Conservation (phyloP, 2,888 invertebrate genomes). For the Sphecodes monilicornis region DNA sequence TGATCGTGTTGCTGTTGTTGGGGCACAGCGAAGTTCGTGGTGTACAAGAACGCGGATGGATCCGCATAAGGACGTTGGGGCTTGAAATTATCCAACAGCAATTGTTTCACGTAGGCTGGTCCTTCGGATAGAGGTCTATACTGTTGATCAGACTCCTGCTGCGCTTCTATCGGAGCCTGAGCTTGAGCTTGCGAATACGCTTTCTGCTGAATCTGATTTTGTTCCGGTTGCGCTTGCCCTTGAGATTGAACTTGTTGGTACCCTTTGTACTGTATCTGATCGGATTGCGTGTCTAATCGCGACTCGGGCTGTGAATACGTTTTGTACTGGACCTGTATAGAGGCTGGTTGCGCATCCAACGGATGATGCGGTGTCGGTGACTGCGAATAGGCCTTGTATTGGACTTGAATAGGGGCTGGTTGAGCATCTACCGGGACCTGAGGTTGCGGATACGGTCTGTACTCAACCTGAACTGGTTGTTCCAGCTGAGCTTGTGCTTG, state of each 20-base stretch:
- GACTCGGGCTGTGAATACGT: slow-evolving; percentile 11
- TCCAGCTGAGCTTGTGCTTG: background rate
- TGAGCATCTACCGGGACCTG: background rate
- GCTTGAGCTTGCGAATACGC: background rate
- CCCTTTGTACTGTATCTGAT: slow-evolving; percentile 26
- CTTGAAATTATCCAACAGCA: slow-evolving; percentile 74
- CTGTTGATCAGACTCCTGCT: slow-evolving; percentile 29
- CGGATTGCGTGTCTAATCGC: background rate
- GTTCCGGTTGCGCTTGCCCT: background rate
- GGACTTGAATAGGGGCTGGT: background rate
- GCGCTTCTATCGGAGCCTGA: background rate
- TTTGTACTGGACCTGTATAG: background rate
- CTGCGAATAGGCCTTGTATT: slow-evolving; percentile 18
- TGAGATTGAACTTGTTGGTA: background rate
- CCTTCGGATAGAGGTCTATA: slow-evolving; percentile 69
- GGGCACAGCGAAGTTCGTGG: slow-evolving; percentile 27
- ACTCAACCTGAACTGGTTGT: background rate
- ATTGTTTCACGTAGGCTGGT: slow-evolving; percentile 76
- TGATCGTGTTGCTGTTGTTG: slow-evolving; percentile 41
- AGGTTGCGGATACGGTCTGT: background rate
- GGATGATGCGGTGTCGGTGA: background rate
- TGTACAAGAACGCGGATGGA: slow-evolving; percentile 77
- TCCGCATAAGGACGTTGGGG: slow-evolving; percentile 78
- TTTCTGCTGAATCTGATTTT: background rate
- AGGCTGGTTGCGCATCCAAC: background rate